These are phyloP conservation scores for Leptopilina clavipes DNA, from an alignment of 1,140 invertebrate genomes.

Conservation along the genomic window DNA sequence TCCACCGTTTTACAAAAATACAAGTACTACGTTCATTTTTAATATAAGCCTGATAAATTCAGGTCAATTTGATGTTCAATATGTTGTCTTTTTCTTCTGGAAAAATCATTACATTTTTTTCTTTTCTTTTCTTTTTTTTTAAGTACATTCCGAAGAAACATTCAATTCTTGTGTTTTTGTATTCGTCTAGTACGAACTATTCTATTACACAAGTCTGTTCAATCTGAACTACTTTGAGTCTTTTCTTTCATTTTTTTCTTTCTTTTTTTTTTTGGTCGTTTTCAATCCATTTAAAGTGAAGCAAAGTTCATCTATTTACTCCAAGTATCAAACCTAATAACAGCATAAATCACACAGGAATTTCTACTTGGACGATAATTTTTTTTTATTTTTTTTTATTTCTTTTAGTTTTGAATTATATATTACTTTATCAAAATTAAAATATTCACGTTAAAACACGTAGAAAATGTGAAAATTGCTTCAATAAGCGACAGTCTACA, in stretches of 20 bases:
- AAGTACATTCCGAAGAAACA: conserved; percentile 33
- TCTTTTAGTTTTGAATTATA: neutral
- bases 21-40: conserved; percentile 47
- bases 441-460: conserved; percentile 22
- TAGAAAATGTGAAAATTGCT: conserved; percentile 30
- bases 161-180: neutral
- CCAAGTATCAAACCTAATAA: conserved; percentile 8
- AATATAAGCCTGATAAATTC: conserved; percentile 45
- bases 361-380: conserved; percentile 26
- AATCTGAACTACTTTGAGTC: conserved; percentile 18
- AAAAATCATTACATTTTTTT: neutral
- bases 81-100: neutral
- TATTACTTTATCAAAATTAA: conserved; percentile 31
- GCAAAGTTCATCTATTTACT: conserved; percentile 21
- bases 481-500: neutral
- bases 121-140: neutral
- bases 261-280: conserved; percentile 30
- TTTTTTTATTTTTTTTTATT: neutral
- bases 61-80: conserved; percentile 45
- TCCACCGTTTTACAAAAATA: conserved; percentile 57
- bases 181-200: neutral
- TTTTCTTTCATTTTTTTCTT: neutral
- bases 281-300: conserved; percentile 28
- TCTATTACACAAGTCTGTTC: conserved; percentile 3
- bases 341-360: neutral